phyloP scores from a whole-genome alignment of 2,797 vertebrate species.

The Spondyliosoma cantharus region DNA sequence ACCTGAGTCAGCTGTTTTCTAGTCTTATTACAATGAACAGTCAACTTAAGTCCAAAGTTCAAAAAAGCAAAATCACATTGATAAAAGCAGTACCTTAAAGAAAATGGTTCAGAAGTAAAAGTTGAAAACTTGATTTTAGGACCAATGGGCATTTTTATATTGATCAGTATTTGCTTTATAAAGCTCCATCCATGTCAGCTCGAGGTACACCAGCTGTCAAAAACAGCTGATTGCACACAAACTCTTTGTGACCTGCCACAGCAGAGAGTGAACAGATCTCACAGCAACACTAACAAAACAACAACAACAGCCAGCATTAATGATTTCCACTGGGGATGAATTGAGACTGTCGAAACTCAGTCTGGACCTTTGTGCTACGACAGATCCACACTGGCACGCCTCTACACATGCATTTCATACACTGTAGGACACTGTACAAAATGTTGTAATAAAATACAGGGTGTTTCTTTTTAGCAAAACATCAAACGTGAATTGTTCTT shows the following conservation, averaged over 20 bases:
- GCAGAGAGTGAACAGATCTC: conserved; percentile 8
- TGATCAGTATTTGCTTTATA: conserved; percentile 16
- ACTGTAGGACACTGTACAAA: neutral
- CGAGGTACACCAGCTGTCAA: conserved; percentile 25
- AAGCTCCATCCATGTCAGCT: conserved; percentile 19
- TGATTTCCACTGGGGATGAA: conserved; percentile 25
- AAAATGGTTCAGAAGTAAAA: neutral
- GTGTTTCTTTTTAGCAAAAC: neutral
- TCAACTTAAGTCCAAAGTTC: too few relatives aligned
- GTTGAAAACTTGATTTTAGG: neutral
- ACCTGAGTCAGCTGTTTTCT: neutral
- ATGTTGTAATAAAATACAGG: neutral
- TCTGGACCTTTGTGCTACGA: conserved; percentile 25
- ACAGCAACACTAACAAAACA: conserved; percentile 11
- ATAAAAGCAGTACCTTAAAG: neutral
- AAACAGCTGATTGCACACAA: conserved; percentile 41
- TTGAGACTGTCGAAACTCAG: conserved; percentile 19
- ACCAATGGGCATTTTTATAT: conserved; percentile 1
- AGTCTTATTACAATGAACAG: neutral
- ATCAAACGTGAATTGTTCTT: neutral
- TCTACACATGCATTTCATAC: neutral
- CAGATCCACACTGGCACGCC: conserved; percentile 2
- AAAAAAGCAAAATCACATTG: neutral
- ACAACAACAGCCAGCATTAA: conserved; percentile 10
- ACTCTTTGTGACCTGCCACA: neutral